Conservation (phyloP, 2,888 invertebrate species). For the Cataglyphis albicans region DNA sequence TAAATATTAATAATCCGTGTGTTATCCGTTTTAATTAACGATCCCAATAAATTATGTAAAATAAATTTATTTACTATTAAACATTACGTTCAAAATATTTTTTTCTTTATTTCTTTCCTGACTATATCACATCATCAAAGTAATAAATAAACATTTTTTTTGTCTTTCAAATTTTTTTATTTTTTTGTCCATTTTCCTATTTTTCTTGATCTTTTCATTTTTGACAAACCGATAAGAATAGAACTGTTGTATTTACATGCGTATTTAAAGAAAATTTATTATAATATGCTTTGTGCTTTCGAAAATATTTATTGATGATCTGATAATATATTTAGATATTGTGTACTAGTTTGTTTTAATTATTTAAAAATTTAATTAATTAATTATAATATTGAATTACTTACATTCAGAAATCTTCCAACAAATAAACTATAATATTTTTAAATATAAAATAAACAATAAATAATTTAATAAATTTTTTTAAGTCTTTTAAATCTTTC, state of each 20-base stretch:
- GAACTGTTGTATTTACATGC: background rate
- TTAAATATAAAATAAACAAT: no score
- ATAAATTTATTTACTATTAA: background rate
- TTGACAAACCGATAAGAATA: background rate
- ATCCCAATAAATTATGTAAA: background rate
- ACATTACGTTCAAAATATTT: background rate
- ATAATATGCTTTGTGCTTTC: background rate
- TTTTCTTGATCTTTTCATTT: background rate
- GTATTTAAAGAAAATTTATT: background rate
- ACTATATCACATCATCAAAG: background rate
- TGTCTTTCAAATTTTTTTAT: background rate
- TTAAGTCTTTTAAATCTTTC: no score
- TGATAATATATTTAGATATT: no score
- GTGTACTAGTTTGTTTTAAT: no score
- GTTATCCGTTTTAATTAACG: no score
- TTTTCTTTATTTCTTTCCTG: background rate
- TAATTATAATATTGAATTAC: no score
- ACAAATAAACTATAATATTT: no score
- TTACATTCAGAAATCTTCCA: no score
- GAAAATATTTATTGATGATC: background rate
- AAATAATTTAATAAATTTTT: no score
- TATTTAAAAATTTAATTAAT: no score
- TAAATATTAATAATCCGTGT: background rate
- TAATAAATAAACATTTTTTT: constrained; percentile 1
- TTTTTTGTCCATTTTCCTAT: background rate